Percentiles rank a stretch among this genome's conserved stretches.
Evolutionary conservation across 1,140 invertebrate genomes (phyloP).

Genomic region (Monomorium pharaonis): DNA sequence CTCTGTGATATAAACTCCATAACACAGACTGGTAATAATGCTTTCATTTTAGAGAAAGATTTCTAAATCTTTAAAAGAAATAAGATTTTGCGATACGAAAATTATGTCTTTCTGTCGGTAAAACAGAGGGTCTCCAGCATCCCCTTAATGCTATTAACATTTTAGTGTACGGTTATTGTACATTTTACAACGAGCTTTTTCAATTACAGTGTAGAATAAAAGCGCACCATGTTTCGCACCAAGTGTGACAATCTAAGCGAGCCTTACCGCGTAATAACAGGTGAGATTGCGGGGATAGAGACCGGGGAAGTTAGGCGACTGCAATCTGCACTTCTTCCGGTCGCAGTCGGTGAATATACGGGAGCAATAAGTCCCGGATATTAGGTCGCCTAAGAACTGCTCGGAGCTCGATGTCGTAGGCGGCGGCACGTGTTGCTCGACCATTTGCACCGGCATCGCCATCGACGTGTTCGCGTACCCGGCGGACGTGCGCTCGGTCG

Average conservation of each 20-base stretch:
- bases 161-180: not conserved
- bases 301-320: constrained; percentile 96
- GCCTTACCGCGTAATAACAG: constrained; percentile 92
- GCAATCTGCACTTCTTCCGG: constrained; percentile 93
- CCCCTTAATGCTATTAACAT: not conserved
- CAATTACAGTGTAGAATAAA: not conserved
- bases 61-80: no score
- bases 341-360: constrained; percentile 95
- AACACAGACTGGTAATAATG: no score
- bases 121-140: no score
- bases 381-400: constrained; percentile 92
- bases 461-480: constrained; percentile 79
- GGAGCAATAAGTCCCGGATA: constrained; percentile 95
- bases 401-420: constrained; percentile 82
- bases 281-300: constrained; percentile 95
- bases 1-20: no score
- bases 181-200: not conserved
- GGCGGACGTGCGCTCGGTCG: constrained; percentile 57
- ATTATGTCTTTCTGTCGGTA: no score
- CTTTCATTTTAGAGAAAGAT: no score
- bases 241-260: not conserved
- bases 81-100: no score
- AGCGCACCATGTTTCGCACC: not conserved
- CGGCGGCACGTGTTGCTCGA: constrained; percentile 75
- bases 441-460: constrained; percentile 78